These are phyloP conservation scores for Synergus japonicus DNA, from an alignment of 2,888 invertebrate genomes.

Conservation along the genomic window DNA sequence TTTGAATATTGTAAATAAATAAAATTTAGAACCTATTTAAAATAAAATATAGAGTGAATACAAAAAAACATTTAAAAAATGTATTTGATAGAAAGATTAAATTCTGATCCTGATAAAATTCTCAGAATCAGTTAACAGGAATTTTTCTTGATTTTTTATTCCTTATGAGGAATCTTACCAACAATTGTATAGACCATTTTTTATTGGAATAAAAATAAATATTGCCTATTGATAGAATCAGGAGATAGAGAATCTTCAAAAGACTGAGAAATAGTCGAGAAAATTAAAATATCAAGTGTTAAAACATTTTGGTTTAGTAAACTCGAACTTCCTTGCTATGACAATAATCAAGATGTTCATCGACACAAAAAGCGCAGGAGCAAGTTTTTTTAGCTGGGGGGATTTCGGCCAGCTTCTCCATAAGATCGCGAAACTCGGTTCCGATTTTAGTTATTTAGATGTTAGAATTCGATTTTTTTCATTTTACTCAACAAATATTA, in stretches of 20 bases:
- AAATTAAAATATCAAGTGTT: not conserved
- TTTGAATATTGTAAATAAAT: not conserved
- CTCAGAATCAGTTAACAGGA: not conserved
- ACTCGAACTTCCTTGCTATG: not conserved
- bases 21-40: too few species aligned
- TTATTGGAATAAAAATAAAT: not conserved
- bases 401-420: not conserved
- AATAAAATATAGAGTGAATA: too few species aligned
- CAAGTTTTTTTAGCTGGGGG: conserved; percentile 17
- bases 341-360: conserved; percentile 8
- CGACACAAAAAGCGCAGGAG: not conserved
- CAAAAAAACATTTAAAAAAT: too few species aligned
- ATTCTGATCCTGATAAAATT: not conserved
- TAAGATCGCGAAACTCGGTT: conserved; percentile 41
- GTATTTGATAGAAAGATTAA: not conserved
- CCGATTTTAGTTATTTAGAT: conserved; percentile 49
- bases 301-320: not conserved
- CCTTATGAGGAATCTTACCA: not conserved
- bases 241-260: not conserved
- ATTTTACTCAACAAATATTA: too few species aligned
- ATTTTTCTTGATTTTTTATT: not conserved
- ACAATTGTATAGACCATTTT: not conserved
- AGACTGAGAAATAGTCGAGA: not conserved
- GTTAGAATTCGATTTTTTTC: conserved; percentile 5
- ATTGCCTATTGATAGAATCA: not conserved